Percentiles rank a stretch among this genome's conserved stretches.
Conservation (phyloP, 2,797 vertebrate species). For the Valencia hispanica region DNA sequence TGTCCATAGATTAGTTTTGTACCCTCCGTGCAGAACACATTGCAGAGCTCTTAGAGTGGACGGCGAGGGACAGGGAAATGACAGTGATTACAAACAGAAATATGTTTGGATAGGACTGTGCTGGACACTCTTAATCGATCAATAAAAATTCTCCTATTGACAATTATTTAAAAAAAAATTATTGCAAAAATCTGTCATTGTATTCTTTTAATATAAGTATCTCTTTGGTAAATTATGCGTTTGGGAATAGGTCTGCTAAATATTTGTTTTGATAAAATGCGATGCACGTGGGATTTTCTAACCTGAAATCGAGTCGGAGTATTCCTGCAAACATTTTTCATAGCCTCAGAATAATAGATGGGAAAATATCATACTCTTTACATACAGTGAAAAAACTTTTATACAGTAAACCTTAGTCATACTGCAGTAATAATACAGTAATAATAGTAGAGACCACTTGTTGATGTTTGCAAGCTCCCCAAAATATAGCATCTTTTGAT, state of each 20-base stretch:
- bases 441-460: too few species aligned
- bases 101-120: background rate
- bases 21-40: constrained; percentile 16
- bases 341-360: background rate
- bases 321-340: too few species aligned
- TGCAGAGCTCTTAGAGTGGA: background rate
- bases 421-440: background rate
- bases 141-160: background rate
- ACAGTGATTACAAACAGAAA: constrained; percentile 31
- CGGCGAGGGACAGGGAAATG: background rate
- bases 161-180: background rate
- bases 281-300: background rate
- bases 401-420: background rate
- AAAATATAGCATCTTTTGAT: too few species aligned
- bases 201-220: background rate
- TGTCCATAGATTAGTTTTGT: constrained; percentile 38
- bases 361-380: background rate
- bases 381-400: too few species aligned
- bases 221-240: background rate
- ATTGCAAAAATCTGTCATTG: background rate
- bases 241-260: background rate
- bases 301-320: background rate
- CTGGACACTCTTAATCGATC: background rate
- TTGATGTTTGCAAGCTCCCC: background rate
- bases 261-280: background rate